Conservation (phyloP, 2,113 vertebrate genomes). For the Poeciliopsis occidentalis region DNA sequence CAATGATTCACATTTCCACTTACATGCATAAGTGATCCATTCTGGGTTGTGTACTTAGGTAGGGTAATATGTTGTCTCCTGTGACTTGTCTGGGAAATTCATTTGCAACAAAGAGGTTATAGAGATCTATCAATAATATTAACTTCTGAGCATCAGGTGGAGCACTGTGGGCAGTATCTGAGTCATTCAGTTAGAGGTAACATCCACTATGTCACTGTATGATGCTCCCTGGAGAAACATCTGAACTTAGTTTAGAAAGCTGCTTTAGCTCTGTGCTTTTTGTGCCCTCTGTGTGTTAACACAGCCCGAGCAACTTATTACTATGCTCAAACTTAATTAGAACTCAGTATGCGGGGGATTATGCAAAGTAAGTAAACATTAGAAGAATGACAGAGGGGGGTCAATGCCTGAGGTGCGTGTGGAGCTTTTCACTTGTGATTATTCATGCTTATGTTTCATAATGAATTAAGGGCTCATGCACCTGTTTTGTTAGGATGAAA, state of each 20-base stretch:
- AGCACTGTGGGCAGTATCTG: not conserved
- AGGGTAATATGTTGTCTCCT: conserved; percentile 41
- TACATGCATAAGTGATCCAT: conserved; percentile 40
- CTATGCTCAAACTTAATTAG: conserved; percentile 54
- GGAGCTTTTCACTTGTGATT: conserved; percentile 6
- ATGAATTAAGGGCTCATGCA: not conserved
- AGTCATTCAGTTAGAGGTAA: conserved; percentile 3
- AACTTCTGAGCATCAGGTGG: conserved; percentile 5
- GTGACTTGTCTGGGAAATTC: conserved; percentile 23
- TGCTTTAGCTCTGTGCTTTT: conserved; percentile 28
- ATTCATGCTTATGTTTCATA: conserved; percentile 13
- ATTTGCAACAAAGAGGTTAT: conserved; percentile 25
- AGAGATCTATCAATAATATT: conserved; percentile 31
- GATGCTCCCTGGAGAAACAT: not conserved
- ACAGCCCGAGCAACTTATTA: conserved; percentile 34
- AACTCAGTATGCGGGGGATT: conserved; percentile 45
- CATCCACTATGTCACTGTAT: conserved; percentile 7
- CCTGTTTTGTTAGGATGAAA: not conserved
- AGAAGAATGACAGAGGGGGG: conserved; percentile 27
- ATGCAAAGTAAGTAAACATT: conserved; percentile 62
- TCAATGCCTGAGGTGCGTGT: conserved; percentile 19
- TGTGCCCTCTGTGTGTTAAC: conserved; percentile 31
- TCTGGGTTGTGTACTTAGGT: conserved; percentile 13
- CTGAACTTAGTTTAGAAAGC: conserved; percentile 17
- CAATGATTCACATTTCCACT: conserved; percentile 21